These are phyloP conservation scores for Mormyrus lacerda DNA, from an alignment of 2,113 vertebrate species.

Conservation along the genomic window DNA sequence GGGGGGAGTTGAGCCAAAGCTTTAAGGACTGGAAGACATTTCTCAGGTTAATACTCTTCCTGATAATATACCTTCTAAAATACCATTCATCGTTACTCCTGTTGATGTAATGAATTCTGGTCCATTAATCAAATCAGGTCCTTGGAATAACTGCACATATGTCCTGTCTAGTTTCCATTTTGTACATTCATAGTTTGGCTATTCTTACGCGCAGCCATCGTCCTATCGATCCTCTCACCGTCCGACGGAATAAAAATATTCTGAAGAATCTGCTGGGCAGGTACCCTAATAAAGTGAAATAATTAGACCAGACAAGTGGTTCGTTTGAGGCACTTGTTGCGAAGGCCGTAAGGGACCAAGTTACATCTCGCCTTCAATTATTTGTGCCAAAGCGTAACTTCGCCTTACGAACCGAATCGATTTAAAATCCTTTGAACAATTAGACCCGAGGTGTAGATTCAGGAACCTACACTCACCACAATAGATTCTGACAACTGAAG, in stretches of 20 bases:
- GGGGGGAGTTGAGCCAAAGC: background rate
- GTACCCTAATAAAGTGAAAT: background rate
- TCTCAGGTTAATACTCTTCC: background rate
- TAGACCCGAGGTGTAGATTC: background rate
- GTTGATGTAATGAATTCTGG: background rate
- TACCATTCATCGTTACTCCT: background rate
- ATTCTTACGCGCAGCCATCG: background rate
- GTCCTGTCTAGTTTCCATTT: background rate
- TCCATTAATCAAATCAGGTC: background rate
- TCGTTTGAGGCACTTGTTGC: background rate
- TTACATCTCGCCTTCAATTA: background rate
- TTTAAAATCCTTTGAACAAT: slow-evolving; percentile 9
- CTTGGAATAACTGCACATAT: background rate
- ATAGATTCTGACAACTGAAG: background rate
- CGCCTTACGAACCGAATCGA: background rate
- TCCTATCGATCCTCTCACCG: background rate
- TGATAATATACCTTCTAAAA: background rate
- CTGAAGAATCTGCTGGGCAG: background rate
- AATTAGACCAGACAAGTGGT: background rate
- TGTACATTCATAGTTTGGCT: background rate
- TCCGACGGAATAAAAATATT: background rate
- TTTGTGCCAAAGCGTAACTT: background rate
- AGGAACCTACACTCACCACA: background rate
- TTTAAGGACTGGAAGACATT: background rate
- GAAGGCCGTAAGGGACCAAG: background rate